A percentile compares a stretch with the other conserved stretches of the same genome.
Evolutionary conservation across 2,888 invertebrate genomes (phyloP).

Genomic region (Trichogramma dendrolimi): DNA sequence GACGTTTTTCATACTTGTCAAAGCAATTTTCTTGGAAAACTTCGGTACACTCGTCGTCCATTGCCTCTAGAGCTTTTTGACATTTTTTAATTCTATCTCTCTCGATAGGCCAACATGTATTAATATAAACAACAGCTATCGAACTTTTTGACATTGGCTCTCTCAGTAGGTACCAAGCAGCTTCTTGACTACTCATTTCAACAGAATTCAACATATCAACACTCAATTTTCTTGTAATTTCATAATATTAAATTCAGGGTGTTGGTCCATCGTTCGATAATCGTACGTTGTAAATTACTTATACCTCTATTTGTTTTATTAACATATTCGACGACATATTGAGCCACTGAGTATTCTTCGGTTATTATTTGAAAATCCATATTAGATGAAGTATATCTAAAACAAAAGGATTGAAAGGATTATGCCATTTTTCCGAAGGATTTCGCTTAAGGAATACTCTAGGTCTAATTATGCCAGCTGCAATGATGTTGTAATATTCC

Average conservation of each 20-base stretch:
- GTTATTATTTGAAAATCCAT: conserved; percentile 32
- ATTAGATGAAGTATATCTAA: conserved; percentile 27
- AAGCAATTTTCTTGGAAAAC: conserved; percentile 50
- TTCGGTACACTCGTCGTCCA: conserved; percentile 36
- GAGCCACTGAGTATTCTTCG: conserved; percentile 31
- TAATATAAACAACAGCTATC: conserved; percentile 34
- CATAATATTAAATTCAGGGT: conserved; percentile 43
- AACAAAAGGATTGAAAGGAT: conserved; percentile 34
- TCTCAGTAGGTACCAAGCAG: conserved; percentile 51
- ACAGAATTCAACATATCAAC: conserved; percentile 41
- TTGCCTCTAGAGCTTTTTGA: conserved; percentile 34
- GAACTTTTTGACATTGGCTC: conserved; percentile 48
- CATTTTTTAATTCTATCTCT: conserved; percentile 42
- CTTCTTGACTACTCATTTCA: conserved; percentile 49
- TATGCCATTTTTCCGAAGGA: conserved; percentile 33
- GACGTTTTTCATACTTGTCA: conserved; percentile 48
- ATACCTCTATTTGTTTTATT: conserved; percentile 35
- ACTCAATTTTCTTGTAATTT: conserved; percentile 37
- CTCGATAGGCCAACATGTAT: conserved; percentile 42
- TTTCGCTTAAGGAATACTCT: conserved; percentile 28
- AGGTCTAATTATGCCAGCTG: conserved; percentile 29
- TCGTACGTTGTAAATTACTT: conserved; percentile 32
- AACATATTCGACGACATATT: conserved; percentile 36
- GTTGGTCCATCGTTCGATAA: conserved; percentile 32
- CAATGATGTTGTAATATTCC: conserved; percentile 29